Conservation (phyloP, 2,113 vertebrate species). For the Calcarius ornatus region DNA sequence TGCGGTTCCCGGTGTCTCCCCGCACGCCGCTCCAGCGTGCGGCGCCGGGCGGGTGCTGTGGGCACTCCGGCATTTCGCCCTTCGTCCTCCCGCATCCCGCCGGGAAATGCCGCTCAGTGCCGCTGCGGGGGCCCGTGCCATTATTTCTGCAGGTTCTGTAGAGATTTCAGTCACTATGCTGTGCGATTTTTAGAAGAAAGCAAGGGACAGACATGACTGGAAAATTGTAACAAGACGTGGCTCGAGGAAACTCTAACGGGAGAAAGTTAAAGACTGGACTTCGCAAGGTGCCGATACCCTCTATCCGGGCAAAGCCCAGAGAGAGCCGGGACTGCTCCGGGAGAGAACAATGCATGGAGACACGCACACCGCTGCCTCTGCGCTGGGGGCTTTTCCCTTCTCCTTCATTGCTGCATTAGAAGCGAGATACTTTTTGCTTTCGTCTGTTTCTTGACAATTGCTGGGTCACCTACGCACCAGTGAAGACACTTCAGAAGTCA, state of each 20-base stretch:
- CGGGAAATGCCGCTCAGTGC: not conserved
- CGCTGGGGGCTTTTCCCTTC: not conserved
- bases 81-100: not conserved
- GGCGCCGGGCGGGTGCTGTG: not conserved
- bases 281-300: not conserved
- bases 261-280: not conserved
- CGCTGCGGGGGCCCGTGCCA: not conserved
- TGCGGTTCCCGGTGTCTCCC: not conserved
- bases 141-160: not conserved
- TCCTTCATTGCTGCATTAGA: not conserved
- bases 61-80: not conserved
- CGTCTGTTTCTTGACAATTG: not conserved
- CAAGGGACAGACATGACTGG: not conserved
- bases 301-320: not conserved
- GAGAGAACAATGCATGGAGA: not conserved
- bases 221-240: not conserved
- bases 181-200: not conserved
- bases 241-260: not conserved
- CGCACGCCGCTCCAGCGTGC: not conserved
- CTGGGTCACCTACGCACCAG: not conserved
- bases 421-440: not conserved
- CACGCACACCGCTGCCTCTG: not conserved
- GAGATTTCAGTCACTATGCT: not conserved
- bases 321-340: not conserved
- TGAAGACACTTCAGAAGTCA: not conserved